Evolutionary conservation across 1,140 invertebrate species (phyloP).

Genomic region (Conus ventricosus): DNA sequence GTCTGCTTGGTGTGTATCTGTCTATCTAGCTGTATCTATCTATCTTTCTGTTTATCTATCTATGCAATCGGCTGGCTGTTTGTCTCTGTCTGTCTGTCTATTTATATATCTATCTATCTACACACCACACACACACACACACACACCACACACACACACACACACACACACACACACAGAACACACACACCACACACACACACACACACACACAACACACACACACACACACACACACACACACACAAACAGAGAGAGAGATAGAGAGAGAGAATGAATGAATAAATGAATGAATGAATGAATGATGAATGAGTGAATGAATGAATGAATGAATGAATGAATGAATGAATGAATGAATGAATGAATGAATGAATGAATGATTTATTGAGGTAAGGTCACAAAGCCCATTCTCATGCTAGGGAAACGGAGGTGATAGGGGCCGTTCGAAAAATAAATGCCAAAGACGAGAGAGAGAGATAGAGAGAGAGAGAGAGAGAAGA

Average conservation of each 20-base stretch:
- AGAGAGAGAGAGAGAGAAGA: constrained; percentile 19
- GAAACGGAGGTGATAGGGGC: too few species aligned
- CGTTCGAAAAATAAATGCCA: too few species aligned
- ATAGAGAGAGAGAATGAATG: background rate
- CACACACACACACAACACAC: constrained; percentile 9
- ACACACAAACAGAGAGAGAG: background rate
- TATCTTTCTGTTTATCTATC: background rate
- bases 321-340: background rate
- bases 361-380: background rate
- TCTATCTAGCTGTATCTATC: background rate
- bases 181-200: background rate
- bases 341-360: background rate
- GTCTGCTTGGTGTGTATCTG: background rate
- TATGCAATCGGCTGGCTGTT: background rate
- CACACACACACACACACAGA: background rate
- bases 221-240: constrained; percentile 10
- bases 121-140: constrained; percentile 8
- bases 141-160: background rate
- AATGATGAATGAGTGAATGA: too few species aligned
- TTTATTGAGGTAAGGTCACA: too few species aligned
- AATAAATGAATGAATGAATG: too few species aligned
- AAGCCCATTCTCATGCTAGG: background rate
- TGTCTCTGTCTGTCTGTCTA: constrained; percentile 18
- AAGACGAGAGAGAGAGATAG: constrained; percentile 6
- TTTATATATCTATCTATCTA: background rate